These are phyloP conservation scores for Gobio occitaniae DNA, from an alignment of 2,797 vertebrate species.

Conservation along the genomic window DNA sequence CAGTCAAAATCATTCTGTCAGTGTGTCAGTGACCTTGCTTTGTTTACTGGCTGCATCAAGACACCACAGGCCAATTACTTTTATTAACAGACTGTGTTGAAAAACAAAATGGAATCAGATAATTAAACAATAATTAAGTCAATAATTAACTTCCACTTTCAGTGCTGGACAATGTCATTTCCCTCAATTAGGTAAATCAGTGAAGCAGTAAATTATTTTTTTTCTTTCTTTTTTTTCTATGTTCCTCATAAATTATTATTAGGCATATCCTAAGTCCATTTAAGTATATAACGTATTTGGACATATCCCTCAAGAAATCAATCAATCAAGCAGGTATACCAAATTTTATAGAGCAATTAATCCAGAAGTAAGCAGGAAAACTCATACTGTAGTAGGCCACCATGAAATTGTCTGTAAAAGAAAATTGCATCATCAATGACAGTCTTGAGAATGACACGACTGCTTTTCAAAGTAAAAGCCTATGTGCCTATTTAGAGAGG, in stretches of 20 bases:
- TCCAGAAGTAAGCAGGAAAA: conserved; percentile 56
- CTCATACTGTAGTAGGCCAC: neutral
- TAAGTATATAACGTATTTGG: neutral
- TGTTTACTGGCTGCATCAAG: conserved; percentile 70
- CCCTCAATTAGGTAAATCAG: conserved; percentile 80
- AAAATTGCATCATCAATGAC: neutral
- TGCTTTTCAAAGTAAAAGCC: neutral
- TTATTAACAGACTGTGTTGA: conserved; percentile 81
- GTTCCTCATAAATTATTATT: conserved; percentile 77
- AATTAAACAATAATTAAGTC: conserved; percentile 80
- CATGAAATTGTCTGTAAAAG: neutral
- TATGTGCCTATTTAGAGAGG: neutral
- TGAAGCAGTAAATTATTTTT: conserved; percentile 84
- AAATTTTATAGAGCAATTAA: conserved; percentile 75
- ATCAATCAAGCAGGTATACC: conserved; percentile 64
- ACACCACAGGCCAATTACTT: conserved; percentile 78
- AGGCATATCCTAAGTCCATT: conserved; percentile 55
- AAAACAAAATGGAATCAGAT: conserved; percentile 82
- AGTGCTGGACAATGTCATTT: conserved; percentile 86
- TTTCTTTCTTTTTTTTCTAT: conserved; percentile 58
- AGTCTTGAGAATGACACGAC: neutral
- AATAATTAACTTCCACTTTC: conserved; percentile 85
- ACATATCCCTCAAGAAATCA: conserved; percentile 79
- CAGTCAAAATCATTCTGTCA: conserved; percentile 72
- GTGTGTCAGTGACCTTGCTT: conserved; percentile 76